A percentile compares a stretch with the other conserved stretches of the same genome.
Evolutionary conservation across 1,140 invertebrate genomes (phyloP).

Genomic region (Euura lappo): DNA sequence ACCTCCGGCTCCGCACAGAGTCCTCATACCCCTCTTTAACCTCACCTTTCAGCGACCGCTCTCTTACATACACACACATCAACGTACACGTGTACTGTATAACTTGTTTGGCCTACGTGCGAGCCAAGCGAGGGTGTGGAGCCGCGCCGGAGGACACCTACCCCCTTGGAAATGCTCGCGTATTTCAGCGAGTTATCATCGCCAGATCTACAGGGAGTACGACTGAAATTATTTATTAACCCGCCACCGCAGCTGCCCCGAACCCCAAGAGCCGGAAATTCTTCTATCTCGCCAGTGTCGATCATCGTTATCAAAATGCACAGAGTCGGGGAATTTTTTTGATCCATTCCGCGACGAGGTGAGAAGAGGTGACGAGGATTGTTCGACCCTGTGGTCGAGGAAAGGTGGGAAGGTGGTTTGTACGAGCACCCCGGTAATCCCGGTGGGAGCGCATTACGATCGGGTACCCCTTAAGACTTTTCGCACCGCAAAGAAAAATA

Average conservation of each 20-base stretch:
- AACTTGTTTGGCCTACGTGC: neutral
- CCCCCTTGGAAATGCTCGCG: conserved; percentile 26
- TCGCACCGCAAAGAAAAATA: conserved; percentile 50
- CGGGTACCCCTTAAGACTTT: conserved; percentile 42
- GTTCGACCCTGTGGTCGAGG: neutral
- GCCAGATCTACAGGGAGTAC: conserved; percentile 59
- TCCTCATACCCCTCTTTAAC: neutral
- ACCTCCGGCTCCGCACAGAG: conserved; percentile 34
- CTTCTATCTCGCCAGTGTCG: no score
- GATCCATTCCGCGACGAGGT: conserved; percentile 7
- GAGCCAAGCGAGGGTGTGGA: conserved; percentile 6
- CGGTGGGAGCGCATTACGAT: conserved; percentile 42
- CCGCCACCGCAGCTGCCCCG: conserved; percentile 28
- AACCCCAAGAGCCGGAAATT: no score
- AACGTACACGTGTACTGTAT: neutral
- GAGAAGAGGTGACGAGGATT: neutral
- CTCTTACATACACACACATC: conserved; percentile 14
- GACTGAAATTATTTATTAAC: conserved; percentile 62
- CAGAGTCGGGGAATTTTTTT: neutral
- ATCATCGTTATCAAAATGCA: no score
- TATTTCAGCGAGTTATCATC: conserved; percentile 60
- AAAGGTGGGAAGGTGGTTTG: no score
- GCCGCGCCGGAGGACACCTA: conserved; percentile 17
- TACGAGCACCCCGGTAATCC: conserved; percentile 40
- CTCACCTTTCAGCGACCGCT: conserved; percentile 10